A percentile compares a stretch with the other conserved stretches of the same genome.
These are phyloP conservation scores for Axis porcinus DNA, from an alignment of 2,113 vertebrate species.

Conservation along the genomic window DNA sequence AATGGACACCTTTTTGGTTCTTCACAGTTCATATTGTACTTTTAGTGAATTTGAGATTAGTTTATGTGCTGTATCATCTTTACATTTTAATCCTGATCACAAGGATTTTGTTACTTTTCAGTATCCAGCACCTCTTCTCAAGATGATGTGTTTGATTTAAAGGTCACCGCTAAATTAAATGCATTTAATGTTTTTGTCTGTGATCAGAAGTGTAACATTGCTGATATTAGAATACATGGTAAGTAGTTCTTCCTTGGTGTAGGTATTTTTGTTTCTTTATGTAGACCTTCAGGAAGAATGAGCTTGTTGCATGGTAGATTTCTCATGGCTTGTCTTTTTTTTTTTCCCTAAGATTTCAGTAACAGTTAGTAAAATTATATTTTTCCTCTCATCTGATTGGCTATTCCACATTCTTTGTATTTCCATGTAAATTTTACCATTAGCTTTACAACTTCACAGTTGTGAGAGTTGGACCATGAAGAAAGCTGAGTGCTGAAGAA, in stretches of 20 bases:
- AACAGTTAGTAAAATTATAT: background rate
- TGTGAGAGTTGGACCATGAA: background rate
- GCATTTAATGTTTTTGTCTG: conserved; percentile 90
- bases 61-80: background rate
- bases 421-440: background rate
- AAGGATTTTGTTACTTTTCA: conserved; percentile 58
- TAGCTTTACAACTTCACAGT: background rate
- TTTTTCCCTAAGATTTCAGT: background rate
- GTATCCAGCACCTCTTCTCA: conserved; percentile 64
- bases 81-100: background rate
- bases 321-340: background rate
- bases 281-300: background rate
- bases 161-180: conserved; percentile 86
- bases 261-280: background rate
- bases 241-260: background rate
- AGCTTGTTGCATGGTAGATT: background rate
- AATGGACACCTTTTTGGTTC: background rate
- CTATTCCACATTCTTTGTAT: background rate
- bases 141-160: conserved; percentile 85
- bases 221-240: conserved; percentile 94
- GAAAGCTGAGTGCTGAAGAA: background rate
- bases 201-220: conserved; percentile 88
- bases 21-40: background rate
- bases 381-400: background rate
- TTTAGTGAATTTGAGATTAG: background rate